phyloP scores from a whole-genome alignment of 1,140 invertebrate species.

The Chlorops oryzae region DNA sequence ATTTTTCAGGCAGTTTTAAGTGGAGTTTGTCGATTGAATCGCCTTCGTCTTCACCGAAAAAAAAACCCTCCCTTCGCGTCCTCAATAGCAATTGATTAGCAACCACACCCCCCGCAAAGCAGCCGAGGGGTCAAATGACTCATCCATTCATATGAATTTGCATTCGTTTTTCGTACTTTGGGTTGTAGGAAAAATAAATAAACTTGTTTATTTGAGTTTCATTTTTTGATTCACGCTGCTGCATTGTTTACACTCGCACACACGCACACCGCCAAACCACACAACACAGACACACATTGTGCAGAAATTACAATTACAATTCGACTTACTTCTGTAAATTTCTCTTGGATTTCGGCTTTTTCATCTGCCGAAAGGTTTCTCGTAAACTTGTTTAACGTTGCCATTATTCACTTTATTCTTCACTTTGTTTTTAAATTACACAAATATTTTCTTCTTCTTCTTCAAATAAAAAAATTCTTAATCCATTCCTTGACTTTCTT shows the following conservation, averaged over 20 bases:
- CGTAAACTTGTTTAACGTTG: constrained; percentile 42
- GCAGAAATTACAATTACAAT: background rate
- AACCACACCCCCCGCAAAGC: no score
- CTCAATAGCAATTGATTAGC: no score
- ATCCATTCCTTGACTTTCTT: background rate
- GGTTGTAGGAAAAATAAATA: background rate
- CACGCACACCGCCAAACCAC: no score
- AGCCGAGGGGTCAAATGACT: no score
- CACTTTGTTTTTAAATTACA: background rate
- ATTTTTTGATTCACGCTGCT: constrained; percentile 4
- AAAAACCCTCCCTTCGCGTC: no score
- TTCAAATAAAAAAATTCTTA: background rate
- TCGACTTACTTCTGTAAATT: constrained; percentile 44
- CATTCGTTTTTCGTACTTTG: background rate
- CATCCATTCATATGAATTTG: no score
- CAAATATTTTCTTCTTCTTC: background rate
- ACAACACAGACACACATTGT: background rate
- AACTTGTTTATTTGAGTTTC: background rate
- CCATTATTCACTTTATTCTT: constrained; percentile 27
- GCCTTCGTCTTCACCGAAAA: no score
- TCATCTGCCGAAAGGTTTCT: constrained; percentile 45
- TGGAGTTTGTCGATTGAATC: no score
- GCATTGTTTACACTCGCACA: no score
- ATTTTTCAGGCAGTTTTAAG: no score
- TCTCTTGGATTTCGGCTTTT: constrained; percentile 46